These are phyloP conservation scores for Delichon dasypus DNA, from an alignment of 2,797 vertebrate genomes.

Conservation along the genomic window DNA sequence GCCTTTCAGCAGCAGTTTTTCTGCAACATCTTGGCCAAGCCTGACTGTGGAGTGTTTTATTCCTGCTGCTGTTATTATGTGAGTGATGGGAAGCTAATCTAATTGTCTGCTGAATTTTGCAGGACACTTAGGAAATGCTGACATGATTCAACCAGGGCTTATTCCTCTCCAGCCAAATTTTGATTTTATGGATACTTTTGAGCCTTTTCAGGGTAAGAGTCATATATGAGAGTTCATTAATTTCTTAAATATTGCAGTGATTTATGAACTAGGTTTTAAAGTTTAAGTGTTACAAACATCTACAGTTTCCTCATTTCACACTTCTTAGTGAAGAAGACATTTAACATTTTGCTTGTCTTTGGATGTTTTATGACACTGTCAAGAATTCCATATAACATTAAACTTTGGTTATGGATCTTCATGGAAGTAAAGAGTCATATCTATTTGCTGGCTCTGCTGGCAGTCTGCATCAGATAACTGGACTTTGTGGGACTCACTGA, in stretches of 20 bases:
- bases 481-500: neutral
- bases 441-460: neutral
- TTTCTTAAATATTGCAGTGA: neutral
- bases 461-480: neutral
- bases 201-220: constrained; percentile 91
- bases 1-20: constrained; percentile 10
- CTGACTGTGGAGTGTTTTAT: neutral
- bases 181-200: constrained; percentile 98
- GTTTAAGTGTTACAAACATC: neutral
- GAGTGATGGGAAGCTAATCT: neutral
- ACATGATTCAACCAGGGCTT: constrained; percentile 98
- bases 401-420: neutral
- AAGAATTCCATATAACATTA: neutral
- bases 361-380: neutral
- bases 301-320: neutral
- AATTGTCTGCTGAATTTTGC: constrained; percentile 31
- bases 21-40: neutral
- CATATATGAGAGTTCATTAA: neutral
- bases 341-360: neutral
- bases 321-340: neutral
- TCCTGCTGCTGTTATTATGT: neutral
- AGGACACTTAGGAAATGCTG: constrained; percentile 95
- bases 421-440: neutral
- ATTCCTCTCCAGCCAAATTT: constrained; percentile 96
- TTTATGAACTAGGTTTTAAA: neutral